Evolutionary conservation across 2,797 vertebrate species (phyloP).

Genomic region (Acridotheres tristis): DNA sequence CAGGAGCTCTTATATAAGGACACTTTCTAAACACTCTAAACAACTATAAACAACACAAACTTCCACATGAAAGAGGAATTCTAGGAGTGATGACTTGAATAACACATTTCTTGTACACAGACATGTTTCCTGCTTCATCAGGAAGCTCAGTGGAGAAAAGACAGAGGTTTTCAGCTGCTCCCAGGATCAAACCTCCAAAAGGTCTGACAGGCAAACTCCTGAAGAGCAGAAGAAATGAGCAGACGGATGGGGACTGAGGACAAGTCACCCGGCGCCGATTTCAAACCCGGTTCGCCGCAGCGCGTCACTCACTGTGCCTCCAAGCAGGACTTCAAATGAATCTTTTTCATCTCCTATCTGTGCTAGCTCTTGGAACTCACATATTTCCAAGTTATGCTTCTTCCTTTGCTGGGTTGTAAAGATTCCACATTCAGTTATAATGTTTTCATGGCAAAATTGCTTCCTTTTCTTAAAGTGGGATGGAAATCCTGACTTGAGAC

Average conservation of each 20-base stretch:
- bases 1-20: not conserved
- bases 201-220: not conserved
- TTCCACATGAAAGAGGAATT: not conserved
- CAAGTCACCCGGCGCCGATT: not conserved
- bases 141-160: not conserved
- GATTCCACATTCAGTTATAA: not conserved
- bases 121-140: not conserved
- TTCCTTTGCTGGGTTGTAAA: not conserved
- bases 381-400: not conserved
- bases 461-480: not conserved
- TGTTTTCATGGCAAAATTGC: not conserved
- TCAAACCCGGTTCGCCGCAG: not conserved
- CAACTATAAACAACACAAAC: not conserved
- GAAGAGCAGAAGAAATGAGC: not conserved
- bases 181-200: not conserved
- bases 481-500: not conserved
- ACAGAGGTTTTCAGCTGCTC: not conserved
- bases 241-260: conserved; percentile 20
- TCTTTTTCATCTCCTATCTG: not conserved
- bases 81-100: not conserved
- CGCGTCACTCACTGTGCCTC: not conserved
- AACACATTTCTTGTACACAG: not conserved
- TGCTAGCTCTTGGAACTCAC: not conserved
- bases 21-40: not conserved
- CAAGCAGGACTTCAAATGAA: conserved; percentile 15